Evolutionary conservation across 2,888 invertebrate species (phyloP), one percentile per base, ranked within the genome.

Genomic region (Stenoptilia bipunctidactyla): DNA sequence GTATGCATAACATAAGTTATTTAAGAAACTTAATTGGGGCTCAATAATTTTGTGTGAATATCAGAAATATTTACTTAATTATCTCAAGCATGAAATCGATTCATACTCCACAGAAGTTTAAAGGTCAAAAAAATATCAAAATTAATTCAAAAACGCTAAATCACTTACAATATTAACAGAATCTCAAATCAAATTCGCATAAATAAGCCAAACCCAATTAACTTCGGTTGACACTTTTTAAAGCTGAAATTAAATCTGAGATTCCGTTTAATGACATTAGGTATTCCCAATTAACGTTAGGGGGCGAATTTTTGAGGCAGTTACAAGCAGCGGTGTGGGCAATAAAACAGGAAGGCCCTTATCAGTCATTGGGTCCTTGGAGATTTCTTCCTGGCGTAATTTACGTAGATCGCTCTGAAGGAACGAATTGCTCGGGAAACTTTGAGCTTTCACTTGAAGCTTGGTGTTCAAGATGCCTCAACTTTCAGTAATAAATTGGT

Each of bases 371-470:
- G 75, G 70, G 73, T 71, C 82, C 82, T 76, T 69, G 54, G 80
- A 79, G 79, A 79, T 80, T 80, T 79, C 79, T 80, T 80, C 76
- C 72, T 70, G 70, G 77, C 77, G 79, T 83, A 83, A 82, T 83
- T 83, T 77, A 83, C 82, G 79, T 75, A 75, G 82, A 80, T 82
- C 82, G 79, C 53, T 65, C 67, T 61, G 70, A 74, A 73, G 79
- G 79, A 79, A 75, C 75, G 70, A 71, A 76, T 73, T 75, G 80
- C 77, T 79, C 77, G 79, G 74, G 77, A 80, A 82, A 80, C 80
- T 82, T 82, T 79, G 79, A 80, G 80, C 79, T 76, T 77, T 74
- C 75, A 72, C 71, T 77, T 73, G 73, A 70, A 70, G 69, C 64
- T 66, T 66, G 67, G 69, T 75, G 75, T 70, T 75, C 75, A 66